These are phyloP conservation scores for Lanius collurio DNA, from an alignment of 2,113 vertebrate species.

Conservation along the genomic window DNA sequence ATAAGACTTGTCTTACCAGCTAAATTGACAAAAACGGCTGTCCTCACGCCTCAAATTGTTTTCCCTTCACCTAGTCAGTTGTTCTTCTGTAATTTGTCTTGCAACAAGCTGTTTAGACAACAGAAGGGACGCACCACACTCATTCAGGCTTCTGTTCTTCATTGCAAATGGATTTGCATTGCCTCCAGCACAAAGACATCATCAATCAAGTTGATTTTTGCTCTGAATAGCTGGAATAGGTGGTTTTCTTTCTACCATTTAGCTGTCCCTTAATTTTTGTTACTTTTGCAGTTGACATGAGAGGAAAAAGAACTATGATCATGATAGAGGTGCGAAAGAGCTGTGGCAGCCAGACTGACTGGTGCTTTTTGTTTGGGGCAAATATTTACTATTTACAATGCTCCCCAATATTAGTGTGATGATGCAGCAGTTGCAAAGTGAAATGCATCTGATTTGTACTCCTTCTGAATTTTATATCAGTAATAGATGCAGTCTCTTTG, in stretches of 20 bases:
- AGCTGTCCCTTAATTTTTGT: not conserved
- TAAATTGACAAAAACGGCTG: not conserved
- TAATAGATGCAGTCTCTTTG: not conserved
- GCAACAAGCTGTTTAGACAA: not conserved
- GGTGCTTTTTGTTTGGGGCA: not conserved
- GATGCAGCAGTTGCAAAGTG: not conserved
- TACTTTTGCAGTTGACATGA: not conserved
- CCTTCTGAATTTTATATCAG: not conserved
- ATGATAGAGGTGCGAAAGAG: not conserved
- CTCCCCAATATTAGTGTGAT: not conserved
- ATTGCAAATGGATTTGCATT: not conserved
- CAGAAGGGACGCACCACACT: no score
- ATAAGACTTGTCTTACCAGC: not conserved
- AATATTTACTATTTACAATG: not conserved
- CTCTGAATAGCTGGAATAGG: not conserved
- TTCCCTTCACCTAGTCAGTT: not conserved
- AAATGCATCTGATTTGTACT: not conserved
- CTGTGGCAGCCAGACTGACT: not conserved
- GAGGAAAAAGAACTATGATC: not conserved
- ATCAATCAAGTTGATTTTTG: not conserved
- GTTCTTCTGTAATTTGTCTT: not conserved
- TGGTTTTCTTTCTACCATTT: not conserved
- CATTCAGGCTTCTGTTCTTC: not conserved
- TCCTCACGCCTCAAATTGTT: not conserved
- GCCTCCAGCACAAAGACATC: not conserved